phyloP scores from a whole-genome alignment of 2,797 vertebrate genomes.

The Microtus obscurus region DNA sequence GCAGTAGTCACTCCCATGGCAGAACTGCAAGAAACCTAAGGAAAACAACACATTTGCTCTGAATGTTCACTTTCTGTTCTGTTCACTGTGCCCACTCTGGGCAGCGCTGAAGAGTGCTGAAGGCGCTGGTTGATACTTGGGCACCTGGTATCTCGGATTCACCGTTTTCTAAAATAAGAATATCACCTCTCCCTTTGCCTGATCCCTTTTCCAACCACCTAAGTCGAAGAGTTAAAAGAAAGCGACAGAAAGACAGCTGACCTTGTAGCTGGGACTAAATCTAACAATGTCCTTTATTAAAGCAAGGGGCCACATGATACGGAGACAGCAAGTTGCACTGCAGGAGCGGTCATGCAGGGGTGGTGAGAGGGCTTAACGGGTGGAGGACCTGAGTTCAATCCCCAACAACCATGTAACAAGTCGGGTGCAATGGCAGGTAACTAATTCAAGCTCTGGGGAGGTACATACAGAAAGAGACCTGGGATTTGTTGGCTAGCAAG shows the following conservation, averaged over 20 bases:
- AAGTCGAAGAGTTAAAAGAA: conserved; percentile 15
- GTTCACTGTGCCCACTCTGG: not conserved
- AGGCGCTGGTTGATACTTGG: not conserved
- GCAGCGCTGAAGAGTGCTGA: fast-evolving
- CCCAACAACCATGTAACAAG: not conserved
- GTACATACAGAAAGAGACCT: not conserved
- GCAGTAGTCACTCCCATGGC: not conserved
- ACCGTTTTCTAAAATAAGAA: conserved; percentile 12
- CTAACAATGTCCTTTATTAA: not conserved
- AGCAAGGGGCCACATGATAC: not conserved
- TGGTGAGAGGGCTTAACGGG: not conserved
- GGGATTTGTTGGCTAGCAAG: not conserved
- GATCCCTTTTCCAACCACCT: not conserved
- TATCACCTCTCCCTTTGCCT: not conserved
- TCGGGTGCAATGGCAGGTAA: not conserved
- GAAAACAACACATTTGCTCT: not conserved
- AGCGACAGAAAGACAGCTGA: not conserved
- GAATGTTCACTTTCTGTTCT: not conserved
- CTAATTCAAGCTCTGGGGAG: not conserved
- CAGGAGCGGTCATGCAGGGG: not conserved
- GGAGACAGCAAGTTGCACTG: not conserved
- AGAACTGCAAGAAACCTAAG: not conserved
- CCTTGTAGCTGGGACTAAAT: not conserved
- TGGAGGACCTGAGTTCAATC: not conserved
- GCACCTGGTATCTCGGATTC: conserved; percentile 13